Conservation (phyloP, 2,888 invertebrate genomes). For the Torymus auratus region DNA sequence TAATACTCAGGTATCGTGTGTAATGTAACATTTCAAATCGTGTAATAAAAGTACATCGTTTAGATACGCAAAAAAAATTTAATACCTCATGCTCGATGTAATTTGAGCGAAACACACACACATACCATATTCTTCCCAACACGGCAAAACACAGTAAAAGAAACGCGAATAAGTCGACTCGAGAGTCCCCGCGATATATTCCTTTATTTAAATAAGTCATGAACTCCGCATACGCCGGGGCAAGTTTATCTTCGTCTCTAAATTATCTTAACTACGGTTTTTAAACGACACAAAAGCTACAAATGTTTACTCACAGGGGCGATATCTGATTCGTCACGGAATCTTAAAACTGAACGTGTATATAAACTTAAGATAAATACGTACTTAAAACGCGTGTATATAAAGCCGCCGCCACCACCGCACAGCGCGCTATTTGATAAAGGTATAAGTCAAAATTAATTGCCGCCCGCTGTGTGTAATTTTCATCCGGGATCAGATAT, state of each 20-base stretch:
- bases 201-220: slow-evolving; percentile 39
- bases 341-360: slow-evolving; percentile 19
- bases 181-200: neutral
- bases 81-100: too few species aligned
- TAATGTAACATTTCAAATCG: too few species aligned
- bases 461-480: slow-evolving; percentile 23
- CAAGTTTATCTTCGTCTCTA: slow-evolving; percentile 8
- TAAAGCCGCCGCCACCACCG: neutral
- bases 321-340: slow-evolving; percentile 50
- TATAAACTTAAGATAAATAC: slow-evolving; percentile 41
- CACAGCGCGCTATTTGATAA: slow-evolving; percentile 20
- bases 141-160: too few species aligned
- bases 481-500: slow-evolving; percentile 32
- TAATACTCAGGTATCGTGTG: too few species aligned
- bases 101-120: too few species aligned
- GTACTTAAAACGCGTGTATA: slow-evolving; percentile 12
- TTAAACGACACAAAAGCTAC: slow-evolving; percentile 44
- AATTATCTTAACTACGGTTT: slow-evolving; percentile 46
- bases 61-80: too few species aligned
- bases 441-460: slow-evolving; percentile 50
- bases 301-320: slow-evolving; percentile 37
- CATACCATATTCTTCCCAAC: too few species aligned
- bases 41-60: too few species aligned
- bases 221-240: slow-evolving; percentile 31
- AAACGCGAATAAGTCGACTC: too few species aligned